These are phyloP conservation scores for Helleia helle DNA, from an alignment of 2,888 invertebrate species.

Conservation along the genomic window DNA sequence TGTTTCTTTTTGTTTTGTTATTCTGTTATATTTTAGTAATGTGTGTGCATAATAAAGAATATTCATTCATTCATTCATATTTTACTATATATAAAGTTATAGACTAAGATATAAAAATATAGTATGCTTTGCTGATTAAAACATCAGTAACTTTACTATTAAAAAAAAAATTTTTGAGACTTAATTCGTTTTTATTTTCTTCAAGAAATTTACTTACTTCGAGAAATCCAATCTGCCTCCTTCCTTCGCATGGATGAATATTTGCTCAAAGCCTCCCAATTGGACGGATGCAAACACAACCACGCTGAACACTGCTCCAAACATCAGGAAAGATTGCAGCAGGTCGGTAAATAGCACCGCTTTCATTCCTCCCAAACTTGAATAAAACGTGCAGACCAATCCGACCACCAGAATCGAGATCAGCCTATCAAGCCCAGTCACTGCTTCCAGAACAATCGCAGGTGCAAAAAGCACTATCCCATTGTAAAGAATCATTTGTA, in stretches of 20 bases:
- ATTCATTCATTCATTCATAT: too few relatives aligned
- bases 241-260: conserved; percentile 80
- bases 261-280: conserved; percentile 79
- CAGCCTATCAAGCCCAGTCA: conserved; percentile 83
- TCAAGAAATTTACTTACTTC: conserved; percentile 78
- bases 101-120: too few relatives aligned
- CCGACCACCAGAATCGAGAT: conserved; percentile 84
- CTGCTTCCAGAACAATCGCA: conserved; percentile 89
- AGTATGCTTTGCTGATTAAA: too few relatives aligned
- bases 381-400: conserved; percentile 88
- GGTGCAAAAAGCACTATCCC: conserved; percentile 96
- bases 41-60: too few relatives aligned
- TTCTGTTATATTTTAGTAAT: too few relatives aligned
- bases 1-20: too few relatives aligned
- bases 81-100: too few relatives aligned
- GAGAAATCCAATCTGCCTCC: conserved; percentile 81
- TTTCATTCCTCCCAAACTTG: conserved; percentile 92
- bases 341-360: conserved; percentile 92
- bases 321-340: conserved; percentile 90
- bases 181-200: too few relatives aligned
- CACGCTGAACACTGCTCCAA: conserved; percentile 84
- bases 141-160: too few relatives aligned
- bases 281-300: conserved; percentile 82
- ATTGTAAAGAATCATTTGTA: conserved; percentile 93
- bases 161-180: too few relatives aligned